Percentiles rank a stretch among this genome's conserved stretches.
Conservation (phyloP, 2,888 invertebrate genomes). For the Lymantria monacha region DNA sequence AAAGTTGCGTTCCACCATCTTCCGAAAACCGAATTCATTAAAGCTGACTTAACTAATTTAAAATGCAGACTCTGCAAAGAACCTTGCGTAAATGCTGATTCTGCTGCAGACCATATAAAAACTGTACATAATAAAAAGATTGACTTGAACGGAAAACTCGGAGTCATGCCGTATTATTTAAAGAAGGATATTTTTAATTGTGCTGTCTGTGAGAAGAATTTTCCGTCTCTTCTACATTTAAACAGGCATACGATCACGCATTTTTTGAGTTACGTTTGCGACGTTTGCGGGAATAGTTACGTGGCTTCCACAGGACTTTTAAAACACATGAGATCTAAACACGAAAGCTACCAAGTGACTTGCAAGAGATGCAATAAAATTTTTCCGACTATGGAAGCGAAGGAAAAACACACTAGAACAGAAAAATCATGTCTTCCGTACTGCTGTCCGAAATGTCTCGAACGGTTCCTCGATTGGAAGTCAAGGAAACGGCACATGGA, state of each 20-base stretch:
- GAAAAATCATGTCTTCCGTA: constrained; percentile 71
- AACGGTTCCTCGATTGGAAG: constrained; percentile 65
- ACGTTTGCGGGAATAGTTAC: constrained; percentile 69
- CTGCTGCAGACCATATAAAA: constrained; percentile 52
- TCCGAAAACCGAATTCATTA: constrained; percentile 67
- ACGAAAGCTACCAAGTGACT: constrained; percentile 61
- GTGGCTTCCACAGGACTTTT: constrained; percentile 63
- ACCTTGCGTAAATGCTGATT: constrained; percentile 42
- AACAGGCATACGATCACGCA: constrained; percentile 71
- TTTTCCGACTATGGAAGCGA: constrained; percentile 69
- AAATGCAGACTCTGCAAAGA: constrained; percentile 54
- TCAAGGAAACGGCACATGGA: constrained; percentile 64
- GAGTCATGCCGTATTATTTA: constrained; percentile 66
- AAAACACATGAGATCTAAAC: constrained; percentile 62
- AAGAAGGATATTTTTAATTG: constrained; percentile 56
- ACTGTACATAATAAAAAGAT: constrained; percentile 43
- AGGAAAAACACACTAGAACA: constrained; percentile 59
- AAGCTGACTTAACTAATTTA: constrained; percentile 62
- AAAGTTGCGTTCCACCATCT: constrained; percentile 65
- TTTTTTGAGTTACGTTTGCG: constrained; percentile 66
- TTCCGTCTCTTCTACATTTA: constrained; percentile 61
- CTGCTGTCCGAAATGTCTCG: constrained; percentile 62
- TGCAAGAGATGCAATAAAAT: constrained; percentile 63
- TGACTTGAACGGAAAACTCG: constrained; percentile 49
- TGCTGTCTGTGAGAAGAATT: constrained; percentile 60